These are phyloP conservation scores for Aphelocoma coerulescens DNA, from an alignment of 2,113 vertebrate species.

Conservation along the genomic window DNA sequence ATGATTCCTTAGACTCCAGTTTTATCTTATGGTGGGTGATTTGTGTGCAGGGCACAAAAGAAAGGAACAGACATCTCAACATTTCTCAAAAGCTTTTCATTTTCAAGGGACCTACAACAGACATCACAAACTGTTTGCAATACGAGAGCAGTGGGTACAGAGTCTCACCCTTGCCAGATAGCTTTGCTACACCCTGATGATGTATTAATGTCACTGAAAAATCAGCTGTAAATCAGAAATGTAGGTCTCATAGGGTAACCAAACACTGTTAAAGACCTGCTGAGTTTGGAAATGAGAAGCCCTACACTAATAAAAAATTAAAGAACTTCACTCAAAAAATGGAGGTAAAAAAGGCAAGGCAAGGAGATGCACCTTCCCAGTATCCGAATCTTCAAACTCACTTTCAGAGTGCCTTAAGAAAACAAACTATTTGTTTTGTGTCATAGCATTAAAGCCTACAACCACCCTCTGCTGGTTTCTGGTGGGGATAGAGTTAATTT, in stretches of 20 bases:
- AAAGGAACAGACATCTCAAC: background rate
- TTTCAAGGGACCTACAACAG: constrained; percentile 26
- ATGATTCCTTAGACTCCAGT: constrained; percentile 4
- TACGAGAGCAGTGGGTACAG: background rate
- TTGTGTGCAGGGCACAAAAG: background rate
- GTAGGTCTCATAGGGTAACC: background rate
- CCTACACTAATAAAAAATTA: background rate
- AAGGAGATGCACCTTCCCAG: background rate
- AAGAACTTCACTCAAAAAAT: background rate
- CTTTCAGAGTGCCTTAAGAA: background rate
- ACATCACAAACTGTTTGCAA: background rate
- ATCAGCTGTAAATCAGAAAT: background rate
- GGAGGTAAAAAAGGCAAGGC: background rate
- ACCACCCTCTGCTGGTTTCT: background rate
- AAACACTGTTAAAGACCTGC: background rate
- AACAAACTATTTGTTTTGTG: background rate
- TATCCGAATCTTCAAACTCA: background rate
- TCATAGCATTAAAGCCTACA: background rate
- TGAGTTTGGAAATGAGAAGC: background rate
- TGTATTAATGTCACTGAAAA: background rate
- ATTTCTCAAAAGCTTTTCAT: constrained; percentile 10
- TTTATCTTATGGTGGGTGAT: constrained; percentile 14
- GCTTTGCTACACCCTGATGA: background rate
- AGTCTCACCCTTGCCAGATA: background rate
- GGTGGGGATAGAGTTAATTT: background rate